Evolutionary conservation across 1,140 invertebrate genomes (phyloP), one percentile per base, ranked within the genome.

Genomic region (Drosophila tsacasi): DNA sequence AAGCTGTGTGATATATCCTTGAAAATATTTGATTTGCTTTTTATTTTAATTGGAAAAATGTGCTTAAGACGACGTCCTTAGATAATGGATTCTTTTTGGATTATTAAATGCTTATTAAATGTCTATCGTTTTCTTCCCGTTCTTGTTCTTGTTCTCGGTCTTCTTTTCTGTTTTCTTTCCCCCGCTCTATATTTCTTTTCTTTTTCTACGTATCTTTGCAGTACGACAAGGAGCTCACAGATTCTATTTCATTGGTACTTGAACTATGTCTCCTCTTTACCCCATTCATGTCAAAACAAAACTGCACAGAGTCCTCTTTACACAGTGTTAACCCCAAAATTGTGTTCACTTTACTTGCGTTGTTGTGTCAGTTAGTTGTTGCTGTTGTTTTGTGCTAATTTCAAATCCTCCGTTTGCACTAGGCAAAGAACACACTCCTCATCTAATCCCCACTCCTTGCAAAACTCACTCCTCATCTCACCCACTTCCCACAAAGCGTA

Each of bases 221-320:
- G 92, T 92, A 81, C 92, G 91, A 83, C 92, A 93, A 93, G 92
- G 92, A 93, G 87, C 90, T 91, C 92, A 93, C 91, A 93, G 92
- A 93, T 93, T 93, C 86, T 93, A 93, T 93, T 92, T 92, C 74
- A 93, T 93, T 91, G 92, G 92, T 93, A 93, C 79, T 76, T 82
- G 90, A 67, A 66, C 65, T 71, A 71, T 71, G 67, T 71, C 67
- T 71, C 49, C 54, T 39, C 23, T 47, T 19, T 46, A 39, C 50
- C 30, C 35, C 27, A 52, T 52, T 65, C 61, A 69, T 69, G 66
- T 66, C 66, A 35, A 52, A 42, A 61, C 35, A 25, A n/a, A 30
- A 49, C 60, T 49, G 61, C 66, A 66, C 47, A n/a, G 5, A 64
- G 44, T 32, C 47, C 46, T 42, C 17, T 32, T 35, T n/a, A 21